phyloP scores from a whole-genome alignment of 2,797 vertebrate genomes.

The Oreortyx pictus region DNA sequence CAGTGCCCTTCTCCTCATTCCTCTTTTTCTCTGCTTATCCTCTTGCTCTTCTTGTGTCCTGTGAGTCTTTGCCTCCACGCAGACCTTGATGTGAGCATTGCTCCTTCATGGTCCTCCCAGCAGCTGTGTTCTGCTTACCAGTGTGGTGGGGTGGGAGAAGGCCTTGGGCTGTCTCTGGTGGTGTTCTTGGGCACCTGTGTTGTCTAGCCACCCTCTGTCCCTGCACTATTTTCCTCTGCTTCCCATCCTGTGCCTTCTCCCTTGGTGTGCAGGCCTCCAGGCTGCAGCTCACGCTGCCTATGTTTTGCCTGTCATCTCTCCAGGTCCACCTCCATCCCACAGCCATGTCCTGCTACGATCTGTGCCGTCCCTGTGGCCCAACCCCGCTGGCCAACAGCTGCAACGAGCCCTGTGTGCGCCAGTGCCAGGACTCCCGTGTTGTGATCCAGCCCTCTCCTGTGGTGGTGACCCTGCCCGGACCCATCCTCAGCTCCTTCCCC shows the following conservation, averaged over 20 bases:
- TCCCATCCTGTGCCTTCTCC: rapidly evolving
- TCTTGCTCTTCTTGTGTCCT: neutral
- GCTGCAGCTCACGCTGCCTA: rapidly evolving
- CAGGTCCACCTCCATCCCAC: neutral
- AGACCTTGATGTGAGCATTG: no score
- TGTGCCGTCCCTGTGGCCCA: slow-evolving; percentile 6
- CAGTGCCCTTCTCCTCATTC: no score
- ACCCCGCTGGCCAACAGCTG: neutral
- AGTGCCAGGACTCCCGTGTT: neutral
- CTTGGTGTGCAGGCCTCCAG: neutral
- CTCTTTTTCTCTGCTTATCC: no score
- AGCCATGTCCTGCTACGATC: slow-evolving; percentile 1
- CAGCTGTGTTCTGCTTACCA: neutral
- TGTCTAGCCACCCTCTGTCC: no score
- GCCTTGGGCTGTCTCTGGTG: neutral
- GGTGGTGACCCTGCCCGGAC: slow-evolving; percentile 32
- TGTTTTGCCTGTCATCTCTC: neutral
- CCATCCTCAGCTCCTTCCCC: slow-evolving; percentile 56
- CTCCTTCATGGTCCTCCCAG: rapidly evolving
- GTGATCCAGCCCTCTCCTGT: neutral
- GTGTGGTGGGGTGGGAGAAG: no score
- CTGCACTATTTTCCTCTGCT: no score
- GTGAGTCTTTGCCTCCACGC: rapidly evolving
- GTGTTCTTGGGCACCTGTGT: rapidly evolving
- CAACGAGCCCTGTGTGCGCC: neutral